Conservation (phyloP, 2,797 vertebrate genomes). For the Gymnopithys bicolor region DNA sequence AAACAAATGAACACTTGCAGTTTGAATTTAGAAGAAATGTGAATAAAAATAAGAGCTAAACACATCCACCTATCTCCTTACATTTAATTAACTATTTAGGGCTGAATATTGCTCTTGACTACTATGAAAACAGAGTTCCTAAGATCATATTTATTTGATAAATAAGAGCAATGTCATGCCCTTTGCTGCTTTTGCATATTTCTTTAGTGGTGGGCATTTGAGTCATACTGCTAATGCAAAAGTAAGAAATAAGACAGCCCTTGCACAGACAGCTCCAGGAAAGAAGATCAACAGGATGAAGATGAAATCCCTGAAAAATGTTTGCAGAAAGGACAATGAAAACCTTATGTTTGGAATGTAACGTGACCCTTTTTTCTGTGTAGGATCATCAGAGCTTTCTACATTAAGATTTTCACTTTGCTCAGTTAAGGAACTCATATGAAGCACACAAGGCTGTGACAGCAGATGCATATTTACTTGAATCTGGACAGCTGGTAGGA, state of each 20-base stretch:
- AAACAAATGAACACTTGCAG: neutral
- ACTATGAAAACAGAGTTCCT: neutral
- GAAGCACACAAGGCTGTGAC: neutral
- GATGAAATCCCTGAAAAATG: conserved; percentile 37
- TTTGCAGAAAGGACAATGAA: conserved; percentile 33
- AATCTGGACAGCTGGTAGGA: neutral
- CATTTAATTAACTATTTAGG: neutral
- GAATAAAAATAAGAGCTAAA: neutral
- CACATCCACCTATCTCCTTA: neutral
- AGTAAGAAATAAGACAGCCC: neutral
- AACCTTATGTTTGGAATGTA: conserved; percentile 7
- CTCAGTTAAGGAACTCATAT: neutral
- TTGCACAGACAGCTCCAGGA: neutral
- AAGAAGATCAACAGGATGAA: conserved; percentile 34
- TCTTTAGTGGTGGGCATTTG: neutral
- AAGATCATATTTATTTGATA: neutral
- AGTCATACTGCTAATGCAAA: neutral
- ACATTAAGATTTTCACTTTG: neutral
- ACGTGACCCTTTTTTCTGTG: neutral
- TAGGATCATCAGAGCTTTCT: neutral
- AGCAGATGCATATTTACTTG: neutral
- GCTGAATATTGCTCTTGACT: neutral
- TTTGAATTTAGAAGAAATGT: neutral
- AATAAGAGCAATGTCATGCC: neutral
- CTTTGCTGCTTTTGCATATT: neutral